These are phyloP conservation scores for Eulemur macaco DNA, from an alignment of 2,113 vertebrate genomes.

Conservation along the genomic window DNA sequence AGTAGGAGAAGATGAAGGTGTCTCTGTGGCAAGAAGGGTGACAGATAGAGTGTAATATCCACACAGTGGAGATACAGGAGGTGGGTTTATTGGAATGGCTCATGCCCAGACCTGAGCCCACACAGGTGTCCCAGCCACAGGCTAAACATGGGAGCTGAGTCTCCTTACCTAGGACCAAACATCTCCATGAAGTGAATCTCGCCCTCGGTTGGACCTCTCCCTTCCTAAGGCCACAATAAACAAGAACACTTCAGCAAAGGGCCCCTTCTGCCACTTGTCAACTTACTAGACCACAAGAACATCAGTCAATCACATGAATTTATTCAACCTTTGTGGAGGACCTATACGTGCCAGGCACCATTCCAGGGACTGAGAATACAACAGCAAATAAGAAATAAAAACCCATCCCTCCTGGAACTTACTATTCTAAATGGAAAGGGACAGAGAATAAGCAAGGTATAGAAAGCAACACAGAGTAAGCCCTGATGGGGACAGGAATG, in stretches of 20 bases:
- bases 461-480: background rate
- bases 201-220: background rate
- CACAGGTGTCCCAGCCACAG: background rate
- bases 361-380: background rate
- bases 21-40: background rate
- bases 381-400: background rate
- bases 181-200: background rate
- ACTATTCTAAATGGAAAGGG: background rate
- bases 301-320: background rate
- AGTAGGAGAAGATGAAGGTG: background rate
- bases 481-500: background rate
- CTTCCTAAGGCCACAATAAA: background rate
- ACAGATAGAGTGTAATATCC: background rate
- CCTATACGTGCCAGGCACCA: accelerated
- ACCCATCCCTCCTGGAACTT: background rate
- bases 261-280: background rate
- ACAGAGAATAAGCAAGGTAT: background rate
- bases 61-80: background rate
- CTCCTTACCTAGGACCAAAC: background rate
- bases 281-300: background rate
- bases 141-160: background rate
- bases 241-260: background rate
- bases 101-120: background rate
- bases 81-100: background rate
- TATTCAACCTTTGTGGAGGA: background rate